Evolutionary conservation across 2,888 invertebrate genomes (phyloP), one percentile per base, ranked within the genome.

Genomic region (Rotaria macrura): DNA sequence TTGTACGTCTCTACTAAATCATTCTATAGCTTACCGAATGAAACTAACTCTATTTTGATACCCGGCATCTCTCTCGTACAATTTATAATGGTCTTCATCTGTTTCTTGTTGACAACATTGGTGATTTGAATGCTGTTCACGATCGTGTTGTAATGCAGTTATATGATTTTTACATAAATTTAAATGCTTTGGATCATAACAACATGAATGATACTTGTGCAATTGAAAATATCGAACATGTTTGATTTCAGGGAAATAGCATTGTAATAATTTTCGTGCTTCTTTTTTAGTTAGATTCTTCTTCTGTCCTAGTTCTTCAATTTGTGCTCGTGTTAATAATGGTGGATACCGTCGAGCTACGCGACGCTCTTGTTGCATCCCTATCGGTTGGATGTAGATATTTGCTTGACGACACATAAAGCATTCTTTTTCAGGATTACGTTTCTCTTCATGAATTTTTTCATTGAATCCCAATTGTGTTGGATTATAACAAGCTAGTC

Each of bases 231-330:
- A 79, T 79, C 43, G 43, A 1, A 43, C 79, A 79, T 43, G 17
- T 79, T 43, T 79, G 43, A 79, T 79, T 79, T 79, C 79, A 79
- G 79, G 79, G 43, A 79, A 79, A 79, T 79, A 79, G 14, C 25
- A 79, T 40, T 79, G 79, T 43, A 79, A 43, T 79, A 79, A 43
- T 43, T 23, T 43, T 79, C 43, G 38, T 38, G 20, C 79, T 43
- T 79, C 79, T 43, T 79, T 40, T 40, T 43, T 40, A 2, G 43
- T 43, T 79, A 79, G 43, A 25, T 43, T 17, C 23, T 79, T 79
- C 9, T 79, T 79, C 14, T 79, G 40, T 43, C 79, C 23, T 43
- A 79, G 43, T 79, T 79, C 79, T n/a, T 43, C 43, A 9, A 79
- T 43, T 79, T 79, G 25, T 79, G 38, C n/a, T 25, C 43, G 43